Conservation (phyloP, 2,113 vertebrate species). For the Albula goreensis region DNA sequence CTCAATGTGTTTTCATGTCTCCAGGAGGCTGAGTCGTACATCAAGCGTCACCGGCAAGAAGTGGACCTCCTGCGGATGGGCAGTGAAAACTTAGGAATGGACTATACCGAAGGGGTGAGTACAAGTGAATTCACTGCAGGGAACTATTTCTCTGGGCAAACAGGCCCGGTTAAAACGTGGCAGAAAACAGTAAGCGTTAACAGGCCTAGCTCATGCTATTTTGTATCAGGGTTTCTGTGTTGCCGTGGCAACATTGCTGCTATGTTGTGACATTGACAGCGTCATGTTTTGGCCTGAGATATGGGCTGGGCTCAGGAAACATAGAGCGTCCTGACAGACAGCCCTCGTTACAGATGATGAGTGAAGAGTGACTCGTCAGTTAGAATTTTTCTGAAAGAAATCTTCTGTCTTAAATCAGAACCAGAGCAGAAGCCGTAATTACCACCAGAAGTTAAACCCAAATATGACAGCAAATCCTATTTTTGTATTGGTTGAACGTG, state of each 20-base stretch:
- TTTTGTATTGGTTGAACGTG: background rate
- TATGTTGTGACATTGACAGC: background rate
- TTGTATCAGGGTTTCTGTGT: background rate
- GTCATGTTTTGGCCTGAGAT: background rate
- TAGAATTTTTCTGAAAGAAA: background rate
- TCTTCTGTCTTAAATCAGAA: background rate
- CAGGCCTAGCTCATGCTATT: background rate
- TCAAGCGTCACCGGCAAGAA: slow-evolving; percentile 82
- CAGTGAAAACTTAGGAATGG: slow-evolving; percentile 74
- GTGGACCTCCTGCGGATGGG: slow-evolving; percentile 79
- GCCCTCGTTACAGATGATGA: background rate
- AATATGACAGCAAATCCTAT: background rate
- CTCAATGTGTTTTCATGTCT: slow-evolving; percentile 11
- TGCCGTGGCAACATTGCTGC: background rate
- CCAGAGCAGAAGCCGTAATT: background rate
- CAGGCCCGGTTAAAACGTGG: background rate
- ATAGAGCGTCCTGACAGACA: background rate
- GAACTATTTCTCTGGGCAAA: background rate
- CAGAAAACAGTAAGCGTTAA: background rate
- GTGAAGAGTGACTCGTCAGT: background rate
- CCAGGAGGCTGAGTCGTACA: slow-evolving; percentile 74
- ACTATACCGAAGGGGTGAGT: slow-evolving; percentile 82
- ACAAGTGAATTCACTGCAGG: background rate
- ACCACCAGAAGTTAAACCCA: background rate
- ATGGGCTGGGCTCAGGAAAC: background rate